A percentile compares a stretch with the other conserved stretches of the same genome.
phyloP scores from a whole-genome alignment of 2,888 invertebrate genomes.

The Dascillus cervinus region DNA sequence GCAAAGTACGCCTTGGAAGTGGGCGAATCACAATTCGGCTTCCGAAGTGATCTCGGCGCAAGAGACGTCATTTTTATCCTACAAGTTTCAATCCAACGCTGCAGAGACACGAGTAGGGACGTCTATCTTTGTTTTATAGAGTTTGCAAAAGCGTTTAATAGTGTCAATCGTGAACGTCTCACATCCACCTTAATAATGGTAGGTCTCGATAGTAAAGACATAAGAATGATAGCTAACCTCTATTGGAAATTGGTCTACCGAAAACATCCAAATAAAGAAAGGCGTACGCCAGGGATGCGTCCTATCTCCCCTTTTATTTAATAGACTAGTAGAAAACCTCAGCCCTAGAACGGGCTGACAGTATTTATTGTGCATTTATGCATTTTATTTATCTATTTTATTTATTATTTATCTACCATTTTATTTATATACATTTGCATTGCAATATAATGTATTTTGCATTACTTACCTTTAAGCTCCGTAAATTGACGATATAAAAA shows the following conservation, averaged over 20 bases:
- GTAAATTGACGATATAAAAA: too few relatives aligned
- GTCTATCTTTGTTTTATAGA: slow-evolving; percentile 7
- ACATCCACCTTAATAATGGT: slow-evolving; percentile 6
- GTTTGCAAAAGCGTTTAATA: slow-evolving; percentile 12
- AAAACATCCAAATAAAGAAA: slow-evolving; percentile 3
- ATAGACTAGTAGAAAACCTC: too few relatives aligned
- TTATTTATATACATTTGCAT: too few relatives aligned
- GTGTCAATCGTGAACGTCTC: slow-evolving; percentile 9
- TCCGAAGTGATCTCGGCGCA: slow-evolving; percentile 12
- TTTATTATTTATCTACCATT: too few relatives aligned
- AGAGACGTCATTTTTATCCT: slow-evolving; percentile 9
- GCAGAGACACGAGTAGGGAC: slow-evolving; percentile 7
- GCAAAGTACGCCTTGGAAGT: slow-evolving; percentile 8
- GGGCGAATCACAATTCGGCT: slow-evolving; percentile 12
- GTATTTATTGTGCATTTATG: too few relatives aligned
- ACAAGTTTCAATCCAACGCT: slow-evolving; percentile 8
- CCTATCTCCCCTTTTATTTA: slow-evolving; percentile 1
- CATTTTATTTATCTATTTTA: too few relatives aligned
- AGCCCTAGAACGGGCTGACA: too few relatives aligned
- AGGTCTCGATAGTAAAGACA: slow-evolving; percentile 7
- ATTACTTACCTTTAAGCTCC: too few relatives aligned
- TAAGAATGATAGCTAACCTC: slow-evolving; percentile 3
- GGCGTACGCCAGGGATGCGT: slow-evolving; percentile 5
- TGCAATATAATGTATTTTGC: too few relatives aligned
- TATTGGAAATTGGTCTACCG: slow-evolving; percentile 3